These are phyloP conservation scores for Sicus ferrugineus DNA, from an alignment of 2,888 invertebrate species.

Conservation along the genomic window DNA sequence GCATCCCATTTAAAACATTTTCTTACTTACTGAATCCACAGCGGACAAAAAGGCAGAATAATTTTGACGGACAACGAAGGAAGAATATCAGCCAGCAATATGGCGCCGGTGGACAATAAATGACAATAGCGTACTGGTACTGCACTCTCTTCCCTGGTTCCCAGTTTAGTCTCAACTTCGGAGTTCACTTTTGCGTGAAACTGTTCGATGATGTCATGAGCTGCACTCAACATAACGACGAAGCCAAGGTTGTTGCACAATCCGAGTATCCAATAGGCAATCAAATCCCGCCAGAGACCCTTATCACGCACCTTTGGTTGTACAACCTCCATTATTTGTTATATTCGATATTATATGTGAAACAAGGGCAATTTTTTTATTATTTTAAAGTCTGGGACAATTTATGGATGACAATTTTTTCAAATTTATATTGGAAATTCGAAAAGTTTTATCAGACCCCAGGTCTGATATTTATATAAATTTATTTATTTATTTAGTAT, in stretches of 20 bases:
- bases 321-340: too few species aligned
- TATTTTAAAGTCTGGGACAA: too few species aligned
- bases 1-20: background rate
- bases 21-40: constrained; percentile 69
- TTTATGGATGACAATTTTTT: too few species aligned
- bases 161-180: too few species aligned
- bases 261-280: constrained; percentile 77
- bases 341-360: background rate
- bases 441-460: too few species aligned
- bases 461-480: too few species aligned
- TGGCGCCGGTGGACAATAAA: constrained; percentile 73
- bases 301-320: background rate
- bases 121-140: constrained; percentile 69
- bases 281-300: constrained; percentile 65
- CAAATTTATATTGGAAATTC: too few species aligned
- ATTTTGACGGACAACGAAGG: constrained; percentile 75
- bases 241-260: constrained; percentile 84
- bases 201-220: constrained; percentile 77
- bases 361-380: too few species aligned
- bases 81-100: constrained; percentile 78
- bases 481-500: too few species aligned
- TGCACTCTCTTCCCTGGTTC: too few species aligned
- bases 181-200: constrained; percentile 30
- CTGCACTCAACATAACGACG: constrained; percentile 83
- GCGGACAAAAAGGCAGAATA: constrained; percentile 72